Conservation (phyloP, 2,888 invertebrate species). For the Tinea semifulvella region DNA sequence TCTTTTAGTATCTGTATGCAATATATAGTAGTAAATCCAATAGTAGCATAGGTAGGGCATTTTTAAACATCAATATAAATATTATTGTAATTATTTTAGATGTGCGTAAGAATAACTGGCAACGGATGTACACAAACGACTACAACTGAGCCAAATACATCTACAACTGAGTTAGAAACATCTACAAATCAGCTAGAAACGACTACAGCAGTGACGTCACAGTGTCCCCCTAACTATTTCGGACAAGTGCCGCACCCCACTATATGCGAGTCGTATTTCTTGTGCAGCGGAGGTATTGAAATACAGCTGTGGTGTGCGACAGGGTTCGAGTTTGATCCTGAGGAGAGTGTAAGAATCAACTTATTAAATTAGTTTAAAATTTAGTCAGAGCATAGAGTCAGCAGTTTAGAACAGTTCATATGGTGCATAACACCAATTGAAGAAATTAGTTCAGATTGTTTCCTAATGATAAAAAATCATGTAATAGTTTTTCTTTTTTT, state of each 20-base stretch:
- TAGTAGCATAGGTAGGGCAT: too few species aligned
- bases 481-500: background rate
- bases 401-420: too few species aligned
- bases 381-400: too few species aligned
- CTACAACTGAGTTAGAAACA: background rate
- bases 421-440: too few species aligned
- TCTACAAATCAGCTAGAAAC: slow-evolving; percentile 17
- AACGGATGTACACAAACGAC: slow-evolving; percentile 8
- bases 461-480: background rate
- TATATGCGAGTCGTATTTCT: slow-evolving; percentile 25
- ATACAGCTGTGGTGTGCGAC: slow-evolving; percentile 22
- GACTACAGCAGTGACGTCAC: slow-evolving; percentile 15
- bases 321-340: slow-evolving; percentile 19
- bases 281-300: slow-evolving; percentile 24
- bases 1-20: too few species aligned
- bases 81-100: background rate
- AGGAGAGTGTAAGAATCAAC: slow-evolving; percentile 10
- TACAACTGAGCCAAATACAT: slow-evolving; percentile 1
- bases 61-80: too few species aligned
- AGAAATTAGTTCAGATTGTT: background rate
- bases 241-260: slow-evolving; percentile 27
- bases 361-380: too few species aligned
- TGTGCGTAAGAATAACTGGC: background rate
- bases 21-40: too few species aligned
- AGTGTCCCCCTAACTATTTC: slow-evolving; percentile 21